Evolutionary conservation across 2,113 vertebrate species (phyloP).

Genomic region (Toxotes jaculatrix): DNA sequence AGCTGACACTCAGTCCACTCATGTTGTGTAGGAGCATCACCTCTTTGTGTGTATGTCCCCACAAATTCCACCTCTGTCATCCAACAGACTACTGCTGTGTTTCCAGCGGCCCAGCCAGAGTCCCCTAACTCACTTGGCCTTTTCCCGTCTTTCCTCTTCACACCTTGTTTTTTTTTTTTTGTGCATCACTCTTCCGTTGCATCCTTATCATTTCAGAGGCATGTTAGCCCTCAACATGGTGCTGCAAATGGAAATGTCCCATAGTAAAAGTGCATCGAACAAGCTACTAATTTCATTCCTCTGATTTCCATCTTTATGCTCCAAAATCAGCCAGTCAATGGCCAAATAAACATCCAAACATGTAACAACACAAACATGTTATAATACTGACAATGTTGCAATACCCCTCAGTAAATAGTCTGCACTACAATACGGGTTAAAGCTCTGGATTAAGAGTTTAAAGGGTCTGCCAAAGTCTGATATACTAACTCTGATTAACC

Average conservation of each 20-base stretch:
- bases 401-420: conserved; percentile 69
- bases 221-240: conserved; percentile 12
- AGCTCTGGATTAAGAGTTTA: conserved; percentile 69
- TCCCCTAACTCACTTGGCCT: conserved; percentile 47
- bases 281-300: conserved; percentile 75
- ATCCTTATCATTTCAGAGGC: conserved; percentile 46
- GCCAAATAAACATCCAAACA: conserved; percentile 74
- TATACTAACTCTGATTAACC: conserved; percentile 53
- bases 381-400: conserved; percentile 80
- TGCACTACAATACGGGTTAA: conserved; percentile 60
- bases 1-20: conserved; percentile 32
- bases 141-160: conserved; percentile 12
- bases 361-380: conserved; percentile 66
- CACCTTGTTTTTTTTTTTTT: background rate
- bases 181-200: conserved; percentile 39
- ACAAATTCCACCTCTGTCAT: conserved; percentile 28
- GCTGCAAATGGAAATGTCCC: conserved; percentile 72
- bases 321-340: conserved; percentile 79
- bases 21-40: background rate
- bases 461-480: conserved; percentile 50
- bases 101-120: conserved; percentile 65
- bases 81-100: conserved; percentile 26
- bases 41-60: conserved; percentile 24
- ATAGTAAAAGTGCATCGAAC: conserved; percentile 82
- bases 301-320: conserved; percentile 68